Base-by-base conservation (phyloP, 2,797 vertebrate species). In the Microctenopoma steveboyesi region DNA sequence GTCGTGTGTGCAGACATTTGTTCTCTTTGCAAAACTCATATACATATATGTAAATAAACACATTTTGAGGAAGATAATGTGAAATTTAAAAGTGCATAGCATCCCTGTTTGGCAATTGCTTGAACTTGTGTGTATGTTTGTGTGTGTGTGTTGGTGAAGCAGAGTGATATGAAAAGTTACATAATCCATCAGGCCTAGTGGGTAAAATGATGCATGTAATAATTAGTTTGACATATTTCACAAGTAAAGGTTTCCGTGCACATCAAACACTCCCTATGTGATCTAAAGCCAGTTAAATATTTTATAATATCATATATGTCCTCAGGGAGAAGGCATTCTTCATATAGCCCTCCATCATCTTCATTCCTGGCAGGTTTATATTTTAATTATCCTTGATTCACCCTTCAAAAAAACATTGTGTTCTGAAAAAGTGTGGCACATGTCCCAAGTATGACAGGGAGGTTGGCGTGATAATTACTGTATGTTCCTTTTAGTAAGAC, bases 341-440 rank as follows among this genome's bases (percentile, higher is more conserved):
- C 51, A 74, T 54, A 40, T 22, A 45, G 74, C 58, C 43, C 40
- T 73, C 62, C 59, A 74, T 78, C 45, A 73, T 73, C 67, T 59
- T 59, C 63, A 73, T 64, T 67, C 65, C 72, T 75, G 81, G 81
- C 80, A 15, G 14, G 30, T 49, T 48, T 71, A n/a, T 72, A 39
- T 78, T 78, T 71, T 78, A 78, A 82, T 80, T 82, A 83, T 67
- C 83, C 80, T 87, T 81, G 70, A 79, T 79, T 83, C 83, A 72
- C 63, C 83, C 81, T 63, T 68, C 71, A 64, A 67, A 52, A 22
- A 75, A 59, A 80, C 27, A 40, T 27, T 72, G 51, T 72, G 16
- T 70, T 83, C 76, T 69, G 13, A 58, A 52, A 65, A 15, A 72
- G 37, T 61, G 42, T 83, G 80, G 84, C 82, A 60, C 46, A 10